A percentile compares a stretch with the other conserved stretches of the same genome.
Conservation (phyloP, 2,113 vertebrate species). For the Oryzias woworae region DNA sequence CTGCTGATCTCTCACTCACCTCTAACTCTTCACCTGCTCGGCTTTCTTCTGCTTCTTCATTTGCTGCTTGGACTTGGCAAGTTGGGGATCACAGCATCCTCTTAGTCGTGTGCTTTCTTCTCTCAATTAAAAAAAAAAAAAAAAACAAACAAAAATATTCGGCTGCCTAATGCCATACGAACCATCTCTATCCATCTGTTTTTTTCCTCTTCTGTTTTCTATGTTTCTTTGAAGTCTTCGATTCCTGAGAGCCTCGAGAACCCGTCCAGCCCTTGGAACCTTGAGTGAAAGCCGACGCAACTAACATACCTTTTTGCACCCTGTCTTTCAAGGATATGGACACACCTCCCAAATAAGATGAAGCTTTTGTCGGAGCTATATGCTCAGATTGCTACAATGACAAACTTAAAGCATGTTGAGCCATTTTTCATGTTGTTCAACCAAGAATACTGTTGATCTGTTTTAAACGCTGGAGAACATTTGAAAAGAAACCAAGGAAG, state of each 20-base stretch:
- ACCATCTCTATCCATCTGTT: slow-evolving; percentile 77
- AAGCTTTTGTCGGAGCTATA: slow-evolving; percentile 54
- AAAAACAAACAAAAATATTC: slow-evolving; percentile 47
- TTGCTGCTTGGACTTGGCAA: slow-evolving; percentile 69
- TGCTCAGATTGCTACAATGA: slow-evolving; percentile 49
- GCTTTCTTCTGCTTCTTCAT: slow-evolving; percentile 66
- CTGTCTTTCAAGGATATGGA: slow-evolving; percentile 66
- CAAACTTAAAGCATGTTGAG: slow-evolving; percentile 50
- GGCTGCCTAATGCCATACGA: slow-evolving; percentile 65
- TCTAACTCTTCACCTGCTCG: slow-evolving; percentile 65
- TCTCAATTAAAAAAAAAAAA: slow-evolving; percentile 38
- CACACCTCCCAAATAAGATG: slow-evolving; percentile 42
- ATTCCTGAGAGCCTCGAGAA: slow-evolving; percentile 79
- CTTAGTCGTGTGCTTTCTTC: slow-evolving; percentile 54
- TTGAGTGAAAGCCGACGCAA: slow-evolving; percentile 77
- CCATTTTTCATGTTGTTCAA: slow-evolving; percentile 52
- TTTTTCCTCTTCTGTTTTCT: slow-evolving; percentile 79
- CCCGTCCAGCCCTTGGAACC: slow-evolving; percentile 78
- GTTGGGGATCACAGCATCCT: slow-evolving; percentile 51
- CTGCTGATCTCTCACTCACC: slow-evolving; percentile 56
- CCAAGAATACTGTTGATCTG: slow-evolving; percentile 36
- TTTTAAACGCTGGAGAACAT: slow-evolving; percentile 32
- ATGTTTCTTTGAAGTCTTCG: slow-evolving; percentile 80
- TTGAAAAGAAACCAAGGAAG: slow-evolving; percentile 25
- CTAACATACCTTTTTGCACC: slow-evolving; percentile 55